Evolutionary conservation across 2,888 invertebrate species (phyloP), one percentile per base, ranked within the genome.

Genomic region (Drosophila subsilvestris): DNA sequence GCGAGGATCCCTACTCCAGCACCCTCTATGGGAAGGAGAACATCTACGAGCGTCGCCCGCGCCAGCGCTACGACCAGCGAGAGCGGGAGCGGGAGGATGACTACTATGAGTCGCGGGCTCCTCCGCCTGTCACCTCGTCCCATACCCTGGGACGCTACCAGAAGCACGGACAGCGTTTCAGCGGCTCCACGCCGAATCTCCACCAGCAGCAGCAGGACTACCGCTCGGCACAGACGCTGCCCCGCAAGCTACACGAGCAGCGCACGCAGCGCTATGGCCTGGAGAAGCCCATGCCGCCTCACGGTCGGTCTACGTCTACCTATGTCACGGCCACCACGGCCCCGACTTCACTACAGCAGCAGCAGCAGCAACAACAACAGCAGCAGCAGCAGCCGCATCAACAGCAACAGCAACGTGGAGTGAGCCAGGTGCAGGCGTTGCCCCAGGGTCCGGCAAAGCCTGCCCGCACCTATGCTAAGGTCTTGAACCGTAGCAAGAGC

Each of bases 21-120:
- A 96, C 95, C 92, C 95, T 96, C 90, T 97, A 96, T 92, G 96
- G 97, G 74, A 94, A 96, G 87, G 97, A 97, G 92, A 96, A 96
- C 92, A 96, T 96, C 90, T 96, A 97, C 93, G 95, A 95, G 55
- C 76, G 87, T 1, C 93, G 85, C 12, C 72, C 67, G 10, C 79
- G 81, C 14, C 80, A 75, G 14, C 55, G 73, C 6, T 70, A 62
- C 47, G 75, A 48, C 0, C 69, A 60, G 20, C 47, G 67, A 22
- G 56, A 57, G 1, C 45, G 61, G 47, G 70, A 76, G 42, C 69
- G 79, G 10, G 86, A 83, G 53, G 83, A 82, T 53, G 86, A 85
- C 50, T 76, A 74, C 56, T 81, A 86, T 29, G 81, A 75, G 59
- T 50, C 78, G 10, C 61, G 80, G n/a, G 80, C 68, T 0, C 54